These are phyloP conservation scores for Anagyrus pseudococci DNA, from an alignment of 2,888 invertebrate species.

Conservation along the genomic window DNA sequence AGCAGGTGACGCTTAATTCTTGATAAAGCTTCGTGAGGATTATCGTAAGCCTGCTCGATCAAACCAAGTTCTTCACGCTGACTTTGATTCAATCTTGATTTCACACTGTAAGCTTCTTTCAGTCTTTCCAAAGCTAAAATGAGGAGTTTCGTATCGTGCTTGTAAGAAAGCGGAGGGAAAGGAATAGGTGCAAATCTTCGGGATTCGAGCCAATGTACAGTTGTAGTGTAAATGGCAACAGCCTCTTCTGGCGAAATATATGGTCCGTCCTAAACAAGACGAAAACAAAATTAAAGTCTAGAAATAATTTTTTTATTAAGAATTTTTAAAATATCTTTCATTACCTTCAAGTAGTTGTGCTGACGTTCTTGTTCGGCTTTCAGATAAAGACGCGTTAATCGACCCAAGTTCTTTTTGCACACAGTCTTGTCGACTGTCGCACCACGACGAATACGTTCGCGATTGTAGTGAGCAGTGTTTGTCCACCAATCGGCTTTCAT, in stretches of 20 bases:
- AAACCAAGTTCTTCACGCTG: conserved; percentile 98
- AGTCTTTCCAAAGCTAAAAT: conserved; percentile 95
- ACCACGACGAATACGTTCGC: conserved; percentile 97
- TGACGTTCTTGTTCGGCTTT: conserved; percentile 99
- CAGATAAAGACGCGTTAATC: conserved; percentile 94
- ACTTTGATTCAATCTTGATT: conserved; percentile 96
- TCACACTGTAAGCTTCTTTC: conserved; percentile 98
- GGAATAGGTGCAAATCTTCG: conserved; percentile 98
- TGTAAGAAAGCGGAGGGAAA: conserved; percentile 98
- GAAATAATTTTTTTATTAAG: neutral
- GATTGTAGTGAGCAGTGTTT: conserved; percentile 99
- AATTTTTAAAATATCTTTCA: conserved; percentile 5
- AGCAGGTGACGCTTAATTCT: conserved; percentile 98
- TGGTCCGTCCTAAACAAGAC: conserved; percentile 83
- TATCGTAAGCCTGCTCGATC: conserved; percentile 99
- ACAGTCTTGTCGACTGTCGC: conserved; percentile 99
- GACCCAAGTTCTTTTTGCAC: conserved; percentile 98
- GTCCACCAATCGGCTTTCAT: conserved; percentile 99
- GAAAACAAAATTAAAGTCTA: conserved; percentile 22
- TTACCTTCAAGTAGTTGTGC: conserved; percentile 95
- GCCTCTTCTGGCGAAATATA: conserved; percentile 99
- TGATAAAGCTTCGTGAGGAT: conserved; percentile 98
- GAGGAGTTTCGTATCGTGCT: conserved; percentile 98
- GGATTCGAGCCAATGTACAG: conserved; percentile 99
- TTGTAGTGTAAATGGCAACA: conserved; percentile 99